phyloP scores from a whole-genome alignment of 2,113 vertebrate species.

The Hepsetus odoe region DNA sequence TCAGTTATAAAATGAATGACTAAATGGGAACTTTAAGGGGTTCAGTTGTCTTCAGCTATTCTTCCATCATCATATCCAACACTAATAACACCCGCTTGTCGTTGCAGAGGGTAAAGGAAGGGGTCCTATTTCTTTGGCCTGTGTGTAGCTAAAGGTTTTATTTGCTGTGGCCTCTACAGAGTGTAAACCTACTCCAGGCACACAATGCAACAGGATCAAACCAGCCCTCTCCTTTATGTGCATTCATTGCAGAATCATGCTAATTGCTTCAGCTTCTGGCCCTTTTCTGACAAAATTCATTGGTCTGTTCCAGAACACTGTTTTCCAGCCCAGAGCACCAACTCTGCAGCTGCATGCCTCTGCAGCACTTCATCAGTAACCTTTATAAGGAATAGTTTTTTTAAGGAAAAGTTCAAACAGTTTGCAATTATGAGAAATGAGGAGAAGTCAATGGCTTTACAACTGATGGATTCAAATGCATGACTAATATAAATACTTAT shows the following conservation, averaged over 20 bases:
- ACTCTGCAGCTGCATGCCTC: background rate
- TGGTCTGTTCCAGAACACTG: background rate
- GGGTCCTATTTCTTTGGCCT: slow-evolving; percentile 8
- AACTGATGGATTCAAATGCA: no score
- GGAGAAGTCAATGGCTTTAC: background rate
- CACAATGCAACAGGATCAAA: slow-evolving; percentile 26
- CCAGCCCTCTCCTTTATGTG: background rate
- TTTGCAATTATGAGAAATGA: background rate
- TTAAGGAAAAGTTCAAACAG: background rate
- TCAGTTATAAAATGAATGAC: no score
- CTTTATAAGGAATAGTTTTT: no score
- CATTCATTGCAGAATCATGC: background rate
- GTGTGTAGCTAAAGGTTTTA: background rate
- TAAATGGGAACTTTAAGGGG: no score
- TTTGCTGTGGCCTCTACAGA: background rate
- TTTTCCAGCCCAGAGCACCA: background rate
- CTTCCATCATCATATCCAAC: background rate
- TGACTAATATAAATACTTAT: background rate
- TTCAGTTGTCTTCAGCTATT: background rate
- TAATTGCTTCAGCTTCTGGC: background rate
- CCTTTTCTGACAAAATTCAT: background rate
- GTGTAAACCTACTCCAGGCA: slow-evolving; percentile 1
- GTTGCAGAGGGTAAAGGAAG: background rate
- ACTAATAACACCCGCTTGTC: background rate
- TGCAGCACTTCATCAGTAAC: background rate